Evolutionary conservation across 1,140 invertebrate species (phyloP).

Genomic region (Holotrichia oblita): DNA sequence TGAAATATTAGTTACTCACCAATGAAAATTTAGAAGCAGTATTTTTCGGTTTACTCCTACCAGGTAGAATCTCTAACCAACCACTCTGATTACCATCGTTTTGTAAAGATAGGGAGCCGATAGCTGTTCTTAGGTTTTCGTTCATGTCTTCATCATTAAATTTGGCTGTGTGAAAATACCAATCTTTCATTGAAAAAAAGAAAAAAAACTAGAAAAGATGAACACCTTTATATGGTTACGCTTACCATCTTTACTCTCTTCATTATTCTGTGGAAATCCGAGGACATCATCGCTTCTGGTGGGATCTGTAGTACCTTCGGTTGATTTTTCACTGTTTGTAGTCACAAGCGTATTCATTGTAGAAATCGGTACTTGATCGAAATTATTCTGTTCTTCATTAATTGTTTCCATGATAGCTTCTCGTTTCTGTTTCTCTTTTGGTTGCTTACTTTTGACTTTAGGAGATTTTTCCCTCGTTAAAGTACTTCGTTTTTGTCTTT

Average conservation of each 20-base stretch:
- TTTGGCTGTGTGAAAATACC: not conserved
- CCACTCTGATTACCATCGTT: not conserved
- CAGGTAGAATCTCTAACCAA: not conserved
- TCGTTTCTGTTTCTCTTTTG: no score
- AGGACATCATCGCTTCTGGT: no score
- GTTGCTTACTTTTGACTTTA: no score
- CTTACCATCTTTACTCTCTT: not conserved
- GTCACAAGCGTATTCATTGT: no score
- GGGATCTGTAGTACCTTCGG: no score
- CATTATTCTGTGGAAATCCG: not conserved
- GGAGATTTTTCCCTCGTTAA: no score
- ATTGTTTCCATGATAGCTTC: no score
- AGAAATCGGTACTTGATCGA: no score
- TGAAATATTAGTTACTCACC: not conserved
- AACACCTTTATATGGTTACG: not conserved
- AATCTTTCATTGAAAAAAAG: not conserved
- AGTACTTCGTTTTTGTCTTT: no score
- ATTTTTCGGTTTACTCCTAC: not conserved
- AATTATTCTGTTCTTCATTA: no score
- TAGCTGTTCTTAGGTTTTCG: not conserved
- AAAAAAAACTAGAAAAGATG: not conserved
- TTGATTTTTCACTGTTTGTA: no score
- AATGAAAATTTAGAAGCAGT: not conserved
- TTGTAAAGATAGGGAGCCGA: not conserved
- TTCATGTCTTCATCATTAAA: not conserved